Evolutionary conservation across 2,888 invertebrate species (phyloP).

Genomic region (Acleris cristana): DNA sequence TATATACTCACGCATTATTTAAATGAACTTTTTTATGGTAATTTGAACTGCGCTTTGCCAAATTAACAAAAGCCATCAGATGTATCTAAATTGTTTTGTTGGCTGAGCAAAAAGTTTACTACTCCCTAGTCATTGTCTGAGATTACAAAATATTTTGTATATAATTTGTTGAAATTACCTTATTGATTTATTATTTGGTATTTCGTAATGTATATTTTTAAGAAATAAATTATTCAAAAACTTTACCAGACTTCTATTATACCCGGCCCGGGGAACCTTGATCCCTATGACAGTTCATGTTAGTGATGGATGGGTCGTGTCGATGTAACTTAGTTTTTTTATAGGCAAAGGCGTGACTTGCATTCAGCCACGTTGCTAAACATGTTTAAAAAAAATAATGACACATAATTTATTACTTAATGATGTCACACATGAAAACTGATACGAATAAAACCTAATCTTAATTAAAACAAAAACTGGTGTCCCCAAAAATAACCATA

Average conservation of each 20-base stretch:
- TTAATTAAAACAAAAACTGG: too few relatives aligned
- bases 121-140: constrained; percentile 75
- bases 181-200: constrained; percentile 55
- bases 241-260: constrained; percentile 18
- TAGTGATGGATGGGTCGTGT: too few relatives aligned
- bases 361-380: too few relatives aligned
- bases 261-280: too few relatives aligned
- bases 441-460: too few relatives aligned
- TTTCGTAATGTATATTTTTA: constrained; percentile 69
- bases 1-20: constrained; percentile 23
- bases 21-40: constrained; percentile 49
- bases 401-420: too few relatives aligned
- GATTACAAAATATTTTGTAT: constrained; percentile 75
- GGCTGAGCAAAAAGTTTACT: constrained; percentile 61
- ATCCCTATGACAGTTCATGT: too few relatives aligned
- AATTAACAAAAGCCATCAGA: constrained; percentile 37
- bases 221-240: constrained; percentile 62
- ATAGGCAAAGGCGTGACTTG: too few relatives aligned
- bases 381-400: too few relatives aligned
- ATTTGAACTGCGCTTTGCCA: constrained; percentile 44
- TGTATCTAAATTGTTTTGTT: constrained; percentile 52
- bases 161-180: constrained; percentile 70
- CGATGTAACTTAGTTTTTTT: too few relatives aligned
- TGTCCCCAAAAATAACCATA: too few relatives aligned
- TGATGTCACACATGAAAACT: too few relatives aligned